These are phyloP conservation scores for Eilema depressum DNA, from an alignment of 2,888 invertebrate genomes.

Conservation along the genomic window DNA sequence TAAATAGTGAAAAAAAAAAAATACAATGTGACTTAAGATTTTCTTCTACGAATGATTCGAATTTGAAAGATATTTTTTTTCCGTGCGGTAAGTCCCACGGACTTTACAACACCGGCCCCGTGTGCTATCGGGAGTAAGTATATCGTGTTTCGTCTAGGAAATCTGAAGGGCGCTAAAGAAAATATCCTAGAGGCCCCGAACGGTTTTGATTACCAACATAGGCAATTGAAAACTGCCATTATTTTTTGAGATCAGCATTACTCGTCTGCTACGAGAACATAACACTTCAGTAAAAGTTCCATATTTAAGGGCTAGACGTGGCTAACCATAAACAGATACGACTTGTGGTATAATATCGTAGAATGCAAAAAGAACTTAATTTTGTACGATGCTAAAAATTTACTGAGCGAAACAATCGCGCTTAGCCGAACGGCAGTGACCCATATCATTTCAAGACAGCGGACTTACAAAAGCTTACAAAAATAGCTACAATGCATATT, in stretches of 20 bases:
- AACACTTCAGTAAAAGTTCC: not conserved
- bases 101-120: no score
- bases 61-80: no score
- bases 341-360: not conserved
- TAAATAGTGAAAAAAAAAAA: no score
- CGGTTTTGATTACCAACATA: no score
- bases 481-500: conserved; percentile 6
- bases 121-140: no score
- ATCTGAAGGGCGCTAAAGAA: no score
- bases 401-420: not conserved
- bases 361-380: not conserved
- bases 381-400: not conserved
- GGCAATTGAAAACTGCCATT: no score
- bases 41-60: no score
- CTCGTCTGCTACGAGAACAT: not conserved
- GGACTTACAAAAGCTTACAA: not conserved
- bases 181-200: no score
- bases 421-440: not conserved
- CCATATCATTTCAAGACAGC: not conserved
- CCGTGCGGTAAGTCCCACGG: no score
- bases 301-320: not conserved
- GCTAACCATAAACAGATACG: not conserved
- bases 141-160: no score
- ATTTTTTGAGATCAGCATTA: not conserved
- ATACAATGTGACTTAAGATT: no score